Evolutionary conservation across 2,797 vertebrate genomes (phyloP), one percentile per base, ranked within the genome.

Genomic region (Mastacembelus armatus): DNA sequence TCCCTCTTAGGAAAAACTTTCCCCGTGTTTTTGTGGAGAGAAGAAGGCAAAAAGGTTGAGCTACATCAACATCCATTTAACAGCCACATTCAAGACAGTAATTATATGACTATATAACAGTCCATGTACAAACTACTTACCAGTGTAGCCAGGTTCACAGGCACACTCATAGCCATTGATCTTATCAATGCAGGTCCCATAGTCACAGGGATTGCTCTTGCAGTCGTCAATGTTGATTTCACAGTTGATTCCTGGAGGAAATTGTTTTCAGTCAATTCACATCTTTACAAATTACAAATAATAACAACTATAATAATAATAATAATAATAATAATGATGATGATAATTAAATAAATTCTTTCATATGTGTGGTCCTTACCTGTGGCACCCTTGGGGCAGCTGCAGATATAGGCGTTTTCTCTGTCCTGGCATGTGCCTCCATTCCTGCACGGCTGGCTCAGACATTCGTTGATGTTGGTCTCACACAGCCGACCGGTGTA

Each of bases 141-240:
- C 98, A 8, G 95, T 94, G 88, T 97, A 99, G 12, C 97, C 98
- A 0, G 95, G 95, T 80, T 96, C 93, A 0, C 98, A 99, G 35
- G 94, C 89, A 16, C 98, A 99, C 66, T 97, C 96, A 0, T 98
- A 99, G 83, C 96, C 93, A 0, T 98, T 94, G 60, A 98, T 98
- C 92, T 95, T 97, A 92, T 99, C 97, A 0, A 98, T 94, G 72
- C 98, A 99, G 3, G 96, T 96, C 81, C 98, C 98, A 0, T 94
- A 95, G 84, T 97, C 96, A 0, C 98, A 99, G 5, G 95, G 95
- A 54, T 80, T 98, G 85, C 94, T 97, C 71, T 95, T 94, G 0
- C 98, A 99, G 87, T 99, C 98, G 0, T 99, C 96, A 56, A 98
- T 85, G 85, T 99, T 98, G 81, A 96, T 88, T 87, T 99, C 96